Evolutionary conservation across 2,888 invertebrate genomes (phyloP).

Genomic region (Lepidochrysops patricia): DNA sequence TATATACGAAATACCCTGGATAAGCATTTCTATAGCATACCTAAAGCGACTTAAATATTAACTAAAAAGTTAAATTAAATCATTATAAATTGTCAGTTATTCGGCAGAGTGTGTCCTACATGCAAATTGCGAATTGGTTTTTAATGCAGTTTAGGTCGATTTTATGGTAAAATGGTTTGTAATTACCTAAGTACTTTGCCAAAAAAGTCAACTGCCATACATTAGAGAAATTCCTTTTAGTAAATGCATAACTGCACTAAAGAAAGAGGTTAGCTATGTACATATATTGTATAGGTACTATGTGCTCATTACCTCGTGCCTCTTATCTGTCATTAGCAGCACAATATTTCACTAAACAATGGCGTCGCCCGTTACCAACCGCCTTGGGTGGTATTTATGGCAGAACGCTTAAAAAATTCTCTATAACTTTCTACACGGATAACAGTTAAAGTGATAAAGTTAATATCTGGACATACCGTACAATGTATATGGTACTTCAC

Average conservation of each 20-base stretch:
- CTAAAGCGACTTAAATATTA: neutral
- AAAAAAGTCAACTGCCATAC: too few relatives aligned
- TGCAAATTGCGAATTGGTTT: neutral
- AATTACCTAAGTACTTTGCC: too few relatives aligned
- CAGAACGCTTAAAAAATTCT: slow-evolving; percentile 1
- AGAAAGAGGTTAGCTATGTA: too few relatives aligned
- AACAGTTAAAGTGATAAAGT: slow-evolving; percentile 3
- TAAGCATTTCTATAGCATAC: too few relatives aligned
- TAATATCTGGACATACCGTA: neutral
- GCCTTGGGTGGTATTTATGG: slow-evolving; percentile 30
- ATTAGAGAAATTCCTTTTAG: too few relatives aligned
- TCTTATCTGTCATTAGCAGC: slow-evolving; percentile 68
- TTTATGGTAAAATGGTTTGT: too few relatives aligned
- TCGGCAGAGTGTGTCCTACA: too few relatives aligned
- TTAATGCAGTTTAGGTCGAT: neutral
- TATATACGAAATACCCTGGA: too few relatives aligned
- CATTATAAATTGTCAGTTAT: too few relatives aligned
- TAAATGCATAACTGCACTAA: too few relatives aligned
- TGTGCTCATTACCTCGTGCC: neutral
- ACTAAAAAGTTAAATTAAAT: neutral
- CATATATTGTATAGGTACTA: too few relatives aligned
- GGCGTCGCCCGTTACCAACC: slow-evolving; percentile 39
- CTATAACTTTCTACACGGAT: slow-evolving; percentile 3
- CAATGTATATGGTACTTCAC: neutral
- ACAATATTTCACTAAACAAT: slow-evolving; percentile 54